These are phyloP conservation scores for Hemiprocne comata DNA, from an alignment of 2,113 vertebrate species.

Conservation along the genomic window DNA sequence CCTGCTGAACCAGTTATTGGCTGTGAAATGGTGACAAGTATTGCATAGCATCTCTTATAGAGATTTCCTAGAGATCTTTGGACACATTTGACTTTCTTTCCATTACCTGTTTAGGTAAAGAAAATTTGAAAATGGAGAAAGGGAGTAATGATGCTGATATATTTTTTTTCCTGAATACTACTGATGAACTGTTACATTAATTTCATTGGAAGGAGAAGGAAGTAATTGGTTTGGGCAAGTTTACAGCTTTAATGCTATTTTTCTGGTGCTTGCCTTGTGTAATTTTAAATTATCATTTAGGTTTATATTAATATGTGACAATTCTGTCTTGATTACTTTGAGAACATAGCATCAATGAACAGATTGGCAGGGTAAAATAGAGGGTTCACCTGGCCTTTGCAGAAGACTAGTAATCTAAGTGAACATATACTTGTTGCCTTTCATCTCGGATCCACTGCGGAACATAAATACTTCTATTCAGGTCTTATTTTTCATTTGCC, in stretches of 20 bases:
- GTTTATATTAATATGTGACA: neutral
- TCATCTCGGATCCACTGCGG: neutral
- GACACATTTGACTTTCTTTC: neutral
- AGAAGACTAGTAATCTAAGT: neutral
- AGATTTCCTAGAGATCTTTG: neutral
- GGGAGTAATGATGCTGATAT: neutral
- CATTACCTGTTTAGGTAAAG: neutral
- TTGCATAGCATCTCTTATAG: neutral
- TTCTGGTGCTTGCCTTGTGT: neutral
- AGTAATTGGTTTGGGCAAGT: neutral
- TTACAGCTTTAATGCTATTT: neutral
- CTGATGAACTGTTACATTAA: neutral
- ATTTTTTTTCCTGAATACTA: neutral
- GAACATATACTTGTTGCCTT: neutral
- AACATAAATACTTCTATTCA: neutral
- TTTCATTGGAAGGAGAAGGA: neutral
- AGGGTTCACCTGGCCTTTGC: neutral
- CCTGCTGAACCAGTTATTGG: neutral
- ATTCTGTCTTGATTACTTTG: neutral
- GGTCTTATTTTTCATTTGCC: neutral
- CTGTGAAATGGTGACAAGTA: neutral
- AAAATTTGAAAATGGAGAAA: neutral
- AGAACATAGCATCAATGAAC: neutral
- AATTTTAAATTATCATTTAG: neutral
- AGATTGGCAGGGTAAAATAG: neutral